Evolutionary conservation across 2,113 vertebrate species (phyloP), one percentile per base, ranked within the genome.

Genomic region (Uria aalge): DNA sequence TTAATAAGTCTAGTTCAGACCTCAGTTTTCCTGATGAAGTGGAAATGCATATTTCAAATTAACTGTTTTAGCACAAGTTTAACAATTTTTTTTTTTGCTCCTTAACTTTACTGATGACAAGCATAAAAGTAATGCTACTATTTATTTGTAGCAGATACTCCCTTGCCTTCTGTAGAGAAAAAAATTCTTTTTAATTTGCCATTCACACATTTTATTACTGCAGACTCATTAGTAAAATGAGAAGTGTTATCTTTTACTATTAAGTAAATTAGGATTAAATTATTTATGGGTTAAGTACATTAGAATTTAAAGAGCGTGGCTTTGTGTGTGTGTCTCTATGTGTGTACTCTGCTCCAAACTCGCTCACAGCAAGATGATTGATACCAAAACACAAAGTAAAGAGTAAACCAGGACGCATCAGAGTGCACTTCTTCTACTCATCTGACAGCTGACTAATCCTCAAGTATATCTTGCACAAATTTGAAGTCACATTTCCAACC

Each of bases 381-480:
- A 68, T 43, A 64, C 10, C 13, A 76, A 67, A 75, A 12, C 21
- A 43, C 30, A 53, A 94, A 81, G 7, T 22, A 59, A 86, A 62
- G 40, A 52, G 9, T 86, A 73, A 89, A 14, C 19, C 11, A 66
- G 36, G 11, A 43, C 26, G 22, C 6, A 14, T 36, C n/a, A 74
- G 34, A 83, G 19, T 43, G 13, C 3, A 6, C 15, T n/a, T 2
- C 26, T n/a, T 2, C 22, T 68, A 21, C 36, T 85, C 0, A 0
- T 7, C 9, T 76, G 59, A 83, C 67, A 69, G 17, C 11, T 76
- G 63, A 40, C 56, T 85, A 55, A 88, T 67, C 30, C 50, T 88
- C 26, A 66, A 41, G 24, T 50, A 41, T 67, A 36, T 71, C 40
- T 77, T 91, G 55, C 14, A 89, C 16, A 81, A 62, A 77, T 81